Base-by-base conservation (phyloP, 2,797 vertebrate genomes). In the Oreochromis grahami region DNA sequence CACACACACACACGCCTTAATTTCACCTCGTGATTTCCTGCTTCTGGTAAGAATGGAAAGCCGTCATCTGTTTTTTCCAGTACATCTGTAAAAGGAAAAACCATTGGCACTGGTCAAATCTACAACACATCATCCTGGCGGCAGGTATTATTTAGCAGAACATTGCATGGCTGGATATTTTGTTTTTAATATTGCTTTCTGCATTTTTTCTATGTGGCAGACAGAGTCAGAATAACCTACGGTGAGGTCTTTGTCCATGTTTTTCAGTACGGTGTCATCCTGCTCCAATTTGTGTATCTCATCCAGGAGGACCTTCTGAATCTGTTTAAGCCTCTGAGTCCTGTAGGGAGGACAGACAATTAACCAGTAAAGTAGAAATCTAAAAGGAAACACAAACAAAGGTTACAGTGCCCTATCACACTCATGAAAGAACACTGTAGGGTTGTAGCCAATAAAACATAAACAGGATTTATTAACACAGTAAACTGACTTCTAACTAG, bases 211-310 rank as follows among this genome's bases (percentile, higher is more conserved):
- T 48, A 26, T 24, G 21, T 7, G 52, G n/a, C 3, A 26, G 3
- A 5, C 19, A 60, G 5, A 52, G 50, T 53, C 41, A 58, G 8
- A 45, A 65, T 41, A 43, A 87, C 90, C 15, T 96, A 99, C 98
- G 85, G 19, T 94, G 88, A 98, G 93, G 79, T 99, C 97, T 90
- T 97, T 97, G 82, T 99, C 98, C 95, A 98, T 96, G 90, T 82
- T 95, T 93, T 94, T 97, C 87, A 99, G 94, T 56, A 93, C 86
- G 52, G 93, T 91, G 80, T 97, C 96, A 84, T 97, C 95, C 91
- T 96, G 96, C 92, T 99, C 98, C 95, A 98, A 93, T 32, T 90
- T 97, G 80, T 96, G 91, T 53, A 99, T 95, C 87, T 99, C 97
- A 29, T 97, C 95, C 85, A 94, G 52, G 32, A 99, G 94, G 82